Percentiles rank a stretch among this genome's conserved stretches.
Conservation (phyloP, 2,113 vertebrate species). For the Pelobates fuscus region DNA sequence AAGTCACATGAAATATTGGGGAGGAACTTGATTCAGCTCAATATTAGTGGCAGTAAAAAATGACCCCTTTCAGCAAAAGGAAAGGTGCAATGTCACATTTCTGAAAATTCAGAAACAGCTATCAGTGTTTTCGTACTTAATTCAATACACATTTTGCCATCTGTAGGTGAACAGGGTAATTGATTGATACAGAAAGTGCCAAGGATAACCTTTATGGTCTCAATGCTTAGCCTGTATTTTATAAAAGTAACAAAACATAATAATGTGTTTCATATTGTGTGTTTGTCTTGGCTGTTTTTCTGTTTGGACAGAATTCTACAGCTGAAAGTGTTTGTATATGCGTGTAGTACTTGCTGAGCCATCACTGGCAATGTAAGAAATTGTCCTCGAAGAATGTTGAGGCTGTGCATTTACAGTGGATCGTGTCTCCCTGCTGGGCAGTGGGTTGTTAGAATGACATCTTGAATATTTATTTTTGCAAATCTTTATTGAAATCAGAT, state of each 20-base stretch:
- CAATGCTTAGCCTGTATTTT: background rate
- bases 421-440: background rate
- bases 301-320: background rate
- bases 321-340: background rate
- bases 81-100: constrained; percentile 17
- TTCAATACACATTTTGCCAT: constrained; percentile 2
- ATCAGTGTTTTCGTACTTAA: constrained; percentile 11
- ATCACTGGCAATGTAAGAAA: background rate
- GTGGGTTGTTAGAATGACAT: background rate
- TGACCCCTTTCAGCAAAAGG: background rate
- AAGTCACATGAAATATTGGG: constrained; percentile 23
- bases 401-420: background rate
- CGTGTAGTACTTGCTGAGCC: background rate
- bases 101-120: constrained; percentile 1
- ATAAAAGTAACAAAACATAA: background rate
- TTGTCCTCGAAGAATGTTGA: background rate
- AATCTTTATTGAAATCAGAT: no score
- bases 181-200: background rate
- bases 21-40: constrained; percentile 15
- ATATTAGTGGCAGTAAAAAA: constrained; percentile 20
- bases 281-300: constrained; percentile 5
- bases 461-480: background rate
- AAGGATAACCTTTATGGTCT: background rate
- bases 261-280: constrained; percentile 2
- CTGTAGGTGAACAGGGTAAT: background rate